Evolutionary conservation across 1,140 invertebrate species (phyloP), one percentile per base, ranked within the genome.

Genomic region (Cotesia vestalis): DNA sequence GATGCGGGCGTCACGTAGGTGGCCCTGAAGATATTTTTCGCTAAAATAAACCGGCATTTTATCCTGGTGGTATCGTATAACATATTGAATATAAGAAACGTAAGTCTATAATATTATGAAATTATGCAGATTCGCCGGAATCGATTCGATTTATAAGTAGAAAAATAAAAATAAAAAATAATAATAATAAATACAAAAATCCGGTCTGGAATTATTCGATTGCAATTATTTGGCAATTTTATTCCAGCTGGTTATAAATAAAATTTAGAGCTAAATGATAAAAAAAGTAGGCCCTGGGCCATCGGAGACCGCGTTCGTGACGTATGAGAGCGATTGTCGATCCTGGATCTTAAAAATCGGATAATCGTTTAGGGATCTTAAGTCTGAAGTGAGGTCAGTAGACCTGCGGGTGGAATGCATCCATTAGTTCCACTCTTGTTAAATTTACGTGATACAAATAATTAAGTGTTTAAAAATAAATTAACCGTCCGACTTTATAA

Each of bases 11-110:
- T 66, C 62, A 66, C 53, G 62, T 53, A 66, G 70, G 62, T 72
- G 70, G 62, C n/a, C 62, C 36, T 11, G 11, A 53, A 35, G 8
- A 14, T 14, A 35, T 59, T 72, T 20, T 66, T 46, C 27, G n/a
- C 53, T 60, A 72, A 72, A 66, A 59, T 53, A 72, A 57, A 66
- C 27, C 63, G 12, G 9, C n/a, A 40, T 59, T 64, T 66, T 55
- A 66, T 66, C 62, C 51, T 61, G 62, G 63, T 72, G 66, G 70
- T n/a, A 72, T 72, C 70, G 46, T 40, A 40, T 72, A 53, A 72
- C 70, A 34, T 52, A 72, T 66, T 66, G 36, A 72, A 55, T 34
- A 36, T 35, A 52, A 46, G 6, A 46, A 46, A 46, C 11, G 40
- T 46, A 11, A 46, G 11, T 46, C 40, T 57, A 57, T 57, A 57